A percentile compares a stretch with the other conserved stretches of the same genome.
Conservation (phyloP, 2,797 vertebrate genomes). For the Malacoraja senta region DNA sequence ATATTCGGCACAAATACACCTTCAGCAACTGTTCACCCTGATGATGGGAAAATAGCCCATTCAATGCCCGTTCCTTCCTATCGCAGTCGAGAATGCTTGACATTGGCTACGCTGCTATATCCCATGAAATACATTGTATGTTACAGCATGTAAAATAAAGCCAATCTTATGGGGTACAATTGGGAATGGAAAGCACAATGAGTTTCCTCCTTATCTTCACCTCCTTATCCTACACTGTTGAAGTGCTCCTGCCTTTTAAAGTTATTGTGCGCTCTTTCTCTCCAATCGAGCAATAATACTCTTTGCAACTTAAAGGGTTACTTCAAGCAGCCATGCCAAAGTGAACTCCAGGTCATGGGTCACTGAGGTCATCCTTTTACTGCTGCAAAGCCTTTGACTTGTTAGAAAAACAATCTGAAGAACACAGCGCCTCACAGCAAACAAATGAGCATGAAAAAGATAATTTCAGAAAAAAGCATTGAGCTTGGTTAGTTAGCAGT, state of each 20-base stretch:
- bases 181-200: background rate
- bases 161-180: background rate
- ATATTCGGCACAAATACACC: background rate
- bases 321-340: background rate
- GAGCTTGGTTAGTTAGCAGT: background rate
- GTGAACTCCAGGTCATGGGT: slow-evolving; percentile 24
- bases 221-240: background rate
- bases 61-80: no score
- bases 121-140: no score
- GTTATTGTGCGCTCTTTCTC: background rate
- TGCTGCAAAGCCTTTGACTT: background rate
- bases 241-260: no score
- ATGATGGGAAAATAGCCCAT: no score
- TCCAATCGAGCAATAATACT: background rate
- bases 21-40: background rate
- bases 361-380: slow-evolving; percentile 8
- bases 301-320: slow-evolving; percentile 1
- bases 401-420: slow-evolving; percentile 13
- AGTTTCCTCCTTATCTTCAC: background rate
- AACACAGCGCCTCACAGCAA: background rate
- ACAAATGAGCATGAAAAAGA: background rate
- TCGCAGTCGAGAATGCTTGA: no score
- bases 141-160: no score
- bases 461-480: background rate
- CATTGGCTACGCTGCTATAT: no score